These are phyloP conservation scores for Squalus acanthias DNA, from an alignment of 2,797 vertebrate genomes.

Conservation along the genomic window DNA sequence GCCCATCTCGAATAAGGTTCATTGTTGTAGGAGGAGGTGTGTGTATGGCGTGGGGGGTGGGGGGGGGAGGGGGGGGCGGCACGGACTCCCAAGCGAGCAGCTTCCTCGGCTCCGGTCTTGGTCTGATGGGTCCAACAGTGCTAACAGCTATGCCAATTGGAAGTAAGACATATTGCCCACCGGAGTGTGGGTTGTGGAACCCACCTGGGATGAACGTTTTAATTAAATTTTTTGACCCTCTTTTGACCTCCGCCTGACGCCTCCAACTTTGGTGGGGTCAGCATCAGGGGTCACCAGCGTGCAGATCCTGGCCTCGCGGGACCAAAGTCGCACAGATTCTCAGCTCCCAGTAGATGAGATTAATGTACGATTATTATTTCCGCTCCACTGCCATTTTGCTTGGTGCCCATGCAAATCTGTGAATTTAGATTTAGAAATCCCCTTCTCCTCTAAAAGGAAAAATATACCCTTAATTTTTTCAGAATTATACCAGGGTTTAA, in stretches of 20 bases:
- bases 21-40: not conserved
- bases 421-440: not conserved
- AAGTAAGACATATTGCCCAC: not conserved
- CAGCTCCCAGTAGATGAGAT: not conserved
- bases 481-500: no score
- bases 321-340: not conserved
- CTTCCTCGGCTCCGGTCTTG: not conserved
- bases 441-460: not conserved
- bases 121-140: not conserved
- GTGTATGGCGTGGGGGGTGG: not conserved
- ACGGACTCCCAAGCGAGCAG: not conserved
- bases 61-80: no score
- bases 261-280: not conserved
- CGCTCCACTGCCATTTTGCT: not conserved
- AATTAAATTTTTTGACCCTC: not conserved
- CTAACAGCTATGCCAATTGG: not conserved
- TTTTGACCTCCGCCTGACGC: not conserved
- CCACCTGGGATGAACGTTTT: not conserved
- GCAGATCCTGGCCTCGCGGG: no score
- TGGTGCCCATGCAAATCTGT: not conserved
- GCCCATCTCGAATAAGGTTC: no score
- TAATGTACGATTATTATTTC: not conserved
- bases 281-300: not conserved
- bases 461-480: no score
- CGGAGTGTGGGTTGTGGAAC: not conserved